Conservation (phyloP, 2,113 vertebrate species). For the Cryptomyrus ogoouensis region DNA sequence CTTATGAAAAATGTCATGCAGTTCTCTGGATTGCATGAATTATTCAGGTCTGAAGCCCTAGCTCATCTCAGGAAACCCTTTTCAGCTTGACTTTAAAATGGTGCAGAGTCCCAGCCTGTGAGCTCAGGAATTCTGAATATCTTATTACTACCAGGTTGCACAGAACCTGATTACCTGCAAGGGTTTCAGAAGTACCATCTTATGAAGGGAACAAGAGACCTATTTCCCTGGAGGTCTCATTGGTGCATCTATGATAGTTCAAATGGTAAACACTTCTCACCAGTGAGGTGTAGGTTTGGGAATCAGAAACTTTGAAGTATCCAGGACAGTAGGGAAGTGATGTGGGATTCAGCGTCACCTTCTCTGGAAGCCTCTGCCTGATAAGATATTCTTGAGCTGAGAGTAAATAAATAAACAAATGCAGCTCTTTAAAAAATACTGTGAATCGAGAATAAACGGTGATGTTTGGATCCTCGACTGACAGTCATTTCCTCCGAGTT, state of each 20-base stretch:
- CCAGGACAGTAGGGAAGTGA: conserved; percentile 4
- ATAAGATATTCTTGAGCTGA: neutral
- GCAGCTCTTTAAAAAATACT: neutral
- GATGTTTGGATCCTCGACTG: neutral
- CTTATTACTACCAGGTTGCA: neutral
- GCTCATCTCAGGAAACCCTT: neutral
- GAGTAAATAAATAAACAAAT: conserved; percentile 10
- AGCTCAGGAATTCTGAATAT: neutral
- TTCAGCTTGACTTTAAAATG: neutral
- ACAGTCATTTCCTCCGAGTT: neutral
- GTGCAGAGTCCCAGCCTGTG: neutral
- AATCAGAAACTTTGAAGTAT: conserved; percentile 1
- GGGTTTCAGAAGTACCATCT: neutral
- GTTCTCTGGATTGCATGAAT: conserved; percentile 5
- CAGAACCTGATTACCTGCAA: neutral
- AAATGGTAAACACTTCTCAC: conserved; percentile 5
- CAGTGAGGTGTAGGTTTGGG: neutral
- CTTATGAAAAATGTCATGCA: neutral
- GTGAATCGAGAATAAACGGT: neutral
- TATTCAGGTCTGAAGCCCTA: neutral
- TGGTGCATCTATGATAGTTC: neutral
- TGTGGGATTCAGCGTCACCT: neutral
- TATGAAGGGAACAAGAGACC: neutral
- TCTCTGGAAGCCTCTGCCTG: neutral
- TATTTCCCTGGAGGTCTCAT: conserved; percentile 9